Conservation (phyloP, 1,140 invertebrate genomes). For the Lordiphosa stackelbergi region DNA sequence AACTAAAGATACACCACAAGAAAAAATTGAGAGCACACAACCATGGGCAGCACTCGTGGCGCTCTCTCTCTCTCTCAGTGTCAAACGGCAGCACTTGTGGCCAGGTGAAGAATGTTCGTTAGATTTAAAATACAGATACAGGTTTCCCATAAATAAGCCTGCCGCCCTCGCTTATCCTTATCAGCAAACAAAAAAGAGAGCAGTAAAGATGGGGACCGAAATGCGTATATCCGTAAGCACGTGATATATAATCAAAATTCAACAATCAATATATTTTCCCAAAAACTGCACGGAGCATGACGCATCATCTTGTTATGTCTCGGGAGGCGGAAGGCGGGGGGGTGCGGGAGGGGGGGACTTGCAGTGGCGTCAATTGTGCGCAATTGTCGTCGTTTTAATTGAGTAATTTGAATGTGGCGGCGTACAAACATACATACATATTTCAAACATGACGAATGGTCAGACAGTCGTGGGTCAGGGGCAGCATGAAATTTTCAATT, state of each 20-base stretch:
- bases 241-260: slow-evolving; percentile 9
- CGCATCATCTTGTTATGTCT: no score
- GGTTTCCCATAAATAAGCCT: not conserved
- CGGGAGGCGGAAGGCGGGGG: no score
- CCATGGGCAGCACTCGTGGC: not conserved
- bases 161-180: not conserved
- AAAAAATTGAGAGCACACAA: slow-evolving; percentile 13
- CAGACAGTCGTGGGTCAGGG: no score
- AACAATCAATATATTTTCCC: no score
- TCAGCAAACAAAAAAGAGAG: slow-evolving; percentile 13
- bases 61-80: no score
- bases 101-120: slow-evolving; percentile 7
- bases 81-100: slow-evolving; percentile 6
- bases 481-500: slow-evolving; percentile 10
- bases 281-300: no score
- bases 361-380: slow-evolving; percentile 43
- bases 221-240: not conserved
- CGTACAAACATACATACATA: slow-evolving; percentile 14
- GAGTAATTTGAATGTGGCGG: slow-evolving; percentile 52
- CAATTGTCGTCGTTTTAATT: slow-evolving; percentile 52
- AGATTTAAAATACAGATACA: slow-evolving; percentile 4
- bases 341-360: no score
- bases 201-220: not conserved
- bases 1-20: not conserved
- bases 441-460: no score